A percentile compares a stretch with the other conserved stretches of the same genome.
These are phyloP conservation scores for Drosophila punjabiensis DNA, from an alignment of 1,140 invertebrate genomes.

Conservation along the genomic window DNA sequence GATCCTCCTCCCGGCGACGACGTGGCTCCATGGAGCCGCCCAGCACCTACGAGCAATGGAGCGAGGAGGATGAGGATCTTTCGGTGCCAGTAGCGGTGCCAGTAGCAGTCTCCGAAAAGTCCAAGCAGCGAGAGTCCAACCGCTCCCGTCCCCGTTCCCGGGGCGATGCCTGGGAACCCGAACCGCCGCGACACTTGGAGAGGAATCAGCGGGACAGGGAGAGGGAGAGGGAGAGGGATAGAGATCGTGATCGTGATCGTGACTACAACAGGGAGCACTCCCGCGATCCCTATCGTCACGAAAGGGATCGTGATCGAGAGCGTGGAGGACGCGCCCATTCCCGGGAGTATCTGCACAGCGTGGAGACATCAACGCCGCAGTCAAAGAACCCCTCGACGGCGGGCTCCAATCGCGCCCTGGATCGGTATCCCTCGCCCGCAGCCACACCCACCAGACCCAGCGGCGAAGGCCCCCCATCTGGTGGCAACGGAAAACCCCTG, in stretches of 20 bases:
- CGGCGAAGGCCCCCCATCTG: conserved; percentile 14
- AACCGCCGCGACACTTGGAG: conserved; percentile 36
- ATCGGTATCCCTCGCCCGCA: conserved; percentile 68
- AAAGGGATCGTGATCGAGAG: conserved; percentile 47
- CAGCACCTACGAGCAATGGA: conserved; percentile 73
- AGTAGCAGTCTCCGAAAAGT: conserved; percentile 10
- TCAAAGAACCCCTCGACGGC: conserved; percentile 46
- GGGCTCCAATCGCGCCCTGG: conserved; percentile 37
- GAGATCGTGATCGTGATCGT: conserved; percentile 45
- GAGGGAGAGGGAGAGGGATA: conserved; percentile 40
- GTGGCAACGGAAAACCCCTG: conserved; percentile 56
- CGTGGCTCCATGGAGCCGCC: conserved; percentile 66
- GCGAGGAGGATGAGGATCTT: conserved; percentile 66
- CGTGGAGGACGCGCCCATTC: conserved; percentile 54
- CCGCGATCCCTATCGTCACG: conserved; percentile 61
- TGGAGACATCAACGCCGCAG: conserved; percentile 17
- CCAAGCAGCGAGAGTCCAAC: conserved; percentile 33
- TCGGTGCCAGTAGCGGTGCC: conserved; percentile 8
- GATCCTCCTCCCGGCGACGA: conserved; percentile 64
- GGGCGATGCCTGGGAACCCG: conserved; percentile 65
- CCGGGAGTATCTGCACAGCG: conserved; percentile 59
- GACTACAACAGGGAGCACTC: conserved; percentile 61
- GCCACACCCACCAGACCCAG: conserved; percentile 49
- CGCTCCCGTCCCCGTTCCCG: conserved; percentile 76
- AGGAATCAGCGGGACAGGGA: conserved; percentile 41